Base-by-base conservation (phyloP, 1,140 invertebrate species). In the Scaptomyza hsui region DNA sequence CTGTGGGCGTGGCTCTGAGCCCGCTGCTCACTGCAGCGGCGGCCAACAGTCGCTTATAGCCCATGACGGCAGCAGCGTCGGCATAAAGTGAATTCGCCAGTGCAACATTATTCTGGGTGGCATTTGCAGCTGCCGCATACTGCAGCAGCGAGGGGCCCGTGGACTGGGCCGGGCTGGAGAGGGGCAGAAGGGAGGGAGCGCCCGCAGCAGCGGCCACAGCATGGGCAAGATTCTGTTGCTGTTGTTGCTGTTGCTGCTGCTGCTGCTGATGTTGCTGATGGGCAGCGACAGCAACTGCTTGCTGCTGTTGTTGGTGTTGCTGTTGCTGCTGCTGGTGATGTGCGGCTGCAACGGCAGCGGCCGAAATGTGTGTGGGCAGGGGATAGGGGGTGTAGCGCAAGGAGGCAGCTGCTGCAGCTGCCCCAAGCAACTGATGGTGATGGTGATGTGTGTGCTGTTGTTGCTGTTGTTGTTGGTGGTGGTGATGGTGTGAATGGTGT, bases 301-400 rank as follows among this genome's bases (percentile, higher is more conserved):
- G 75, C 32, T 76, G 76, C 39, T 83, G 79, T 21, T 85, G 78
- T 5, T 75, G 74, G 15, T 75, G 75, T 19, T 81, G 78, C 12
- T 83, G 76, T 1, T 78, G 70, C 10, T 79, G 75, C 18, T 81
- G 75, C 39, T 80, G 81, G 29, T 90, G 86, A 26, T 90, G 92
- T 49, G 92, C 92, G 12, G 85, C 83, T 16, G 86, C 92, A 32
- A 88, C 92, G 62, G 93, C 92, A 64, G 93, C 93, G 9, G 89
- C 85, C 59, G 92, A 92, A 35, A 91, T 72, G 53, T 91, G 90
- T 18, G 93, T 92, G 21, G 94, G 93, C 72, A 94, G 91, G 51
- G 94, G 94, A 86, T 94, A 94, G 10, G 93, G 93, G 4, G 93
- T 83, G 76, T 93, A 93, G 13, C 92, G 92, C 61, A 92, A 76